Base-by-base conservation (phyloP, 2,888 invertebrate genomes). In the Papilio demoleus region DNA sequence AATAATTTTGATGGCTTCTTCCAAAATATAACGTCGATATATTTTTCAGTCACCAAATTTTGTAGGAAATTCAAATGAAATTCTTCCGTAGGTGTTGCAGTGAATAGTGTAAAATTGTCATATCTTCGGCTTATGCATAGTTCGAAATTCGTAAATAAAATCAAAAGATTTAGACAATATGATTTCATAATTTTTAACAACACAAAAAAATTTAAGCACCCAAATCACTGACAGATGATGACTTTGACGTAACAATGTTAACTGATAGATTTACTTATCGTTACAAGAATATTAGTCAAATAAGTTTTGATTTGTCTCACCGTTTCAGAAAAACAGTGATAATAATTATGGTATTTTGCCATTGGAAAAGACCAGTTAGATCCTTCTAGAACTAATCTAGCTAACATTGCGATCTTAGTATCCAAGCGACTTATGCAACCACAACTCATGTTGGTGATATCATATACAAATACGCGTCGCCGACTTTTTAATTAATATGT, bases 11-110 rank as follows among this genome's bases (percentile, higher is more conserved):
- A 72, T 0, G 90, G 88, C 22, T 75, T 81, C 42, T 77, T 82
- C 88, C 88, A 88, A 71, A 87, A 90, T 0, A 79, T 67, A 5
- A 87, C 70, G 45, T 90, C 79, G 0, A 89, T 75, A 31, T 88
- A 88, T 69, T 81, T 87, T 45, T 82, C 75, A 0, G 67, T 67
- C 2, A 81, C 81, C 27, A 90, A 70, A 70, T 83, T 86, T 63
- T 83, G 80, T 6, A 91, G 72, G 68, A 89, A 90, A 14, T 78
- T 80, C 71, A 89, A 74, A 36, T 91, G 89, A 1, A 80, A 81
- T 1, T 71, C 56, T 0, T 82, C 79, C 0, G 67, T 72, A 0
- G 89, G 87, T 0, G 72, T 42, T 0, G 80, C 68, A 17, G 76
- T 79, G 27, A 75, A 87, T 0, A 90, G 71, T 0, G 78, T 75